These are phyloP conservation scores for Amblyraja radiata DNA, from an alignment of 2,797 vertebrate species.

Conservation along the genomic window DNA sequence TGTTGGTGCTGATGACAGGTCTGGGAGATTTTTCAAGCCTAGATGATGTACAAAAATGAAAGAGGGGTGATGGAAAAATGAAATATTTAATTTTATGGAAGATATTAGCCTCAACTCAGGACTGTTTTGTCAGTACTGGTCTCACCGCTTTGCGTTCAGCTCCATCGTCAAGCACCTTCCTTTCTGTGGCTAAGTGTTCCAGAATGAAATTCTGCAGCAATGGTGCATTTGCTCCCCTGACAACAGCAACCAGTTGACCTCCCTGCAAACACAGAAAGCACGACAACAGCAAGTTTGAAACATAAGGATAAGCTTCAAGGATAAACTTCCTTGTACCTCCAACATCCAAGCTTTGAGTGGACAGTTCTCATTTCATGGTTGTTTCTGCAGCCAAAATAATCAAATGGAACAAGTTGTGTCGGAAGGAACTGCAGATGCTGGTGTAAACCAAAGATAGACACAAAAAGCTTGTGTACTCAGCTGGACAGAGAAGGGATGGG, in stretches of 20 bases:
- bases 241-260: slow-evolving; percentile 72
- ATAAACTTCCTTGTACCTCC: neutral
- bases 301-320: neutral
- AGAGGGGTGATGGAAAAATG: neutral
- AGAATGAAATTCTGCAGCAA: slow-evolving; percentile 77
- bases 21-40: neutral
- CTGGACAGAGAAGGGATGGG: too few relatives aligned
- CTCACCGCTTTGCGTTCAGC: slow-evolving; percentile 65
- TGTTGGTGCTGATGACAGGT: neutral
- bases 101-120: neutral
- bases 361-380: neutral
- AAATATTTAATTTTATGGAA: slow-evolving; percentile 18
- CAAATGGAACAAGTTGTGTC: neutral
- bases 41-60: neutral
- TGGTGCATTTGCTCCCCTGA: slow-evolving; percentile 75
- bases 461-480: too few relatives aligned
- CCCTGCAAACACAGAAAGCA: slow-evolving; percentile 55
- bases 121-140: neutral
- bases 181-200: slow-evolving; percentile 71
- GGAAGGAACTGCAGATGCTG: too few relatives aligned
- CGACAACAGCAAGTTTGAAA: neutral
- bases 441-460: too few relatives aligned
- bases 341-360: neutral
- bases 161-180: slow-evolving; percentile 61
- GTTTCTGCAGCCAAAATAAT: neutral